Base-by-base conservation (phyloP, 2,888 invertebrate genomes). In the Drosophila leonis region DNA sequence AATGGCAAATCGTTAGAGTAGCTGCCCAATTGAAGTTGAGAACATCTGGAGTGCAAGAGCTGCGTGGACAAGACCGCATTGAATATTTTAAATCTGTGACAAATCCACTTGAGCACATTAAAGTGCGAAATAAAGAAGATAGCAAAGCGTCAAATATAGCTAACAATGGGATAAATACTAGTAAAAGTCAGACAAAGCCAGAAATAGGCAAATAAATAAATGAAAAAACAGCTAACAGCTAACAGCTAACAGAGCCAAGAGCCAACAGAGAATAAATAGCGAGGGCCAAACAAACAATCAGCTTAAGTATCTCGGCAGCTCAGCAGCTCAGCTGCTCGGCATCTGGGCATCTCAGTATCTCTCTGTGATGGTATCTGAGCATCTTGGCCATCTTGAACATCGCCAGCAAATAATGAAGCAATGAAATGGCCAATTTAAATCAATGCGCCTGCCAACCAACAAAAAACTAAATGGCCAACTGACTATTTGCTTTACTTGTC, bases 381-480 rank as follows among this genome's bases (percentile, higher is more conserved):
- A 59, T 72, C 35, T 63, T 20, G 31, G 35, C 42, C 57, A 33
- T 59, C 44, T 48, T 46, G 68, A 46, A 18, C 68, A 64, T 37
- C 13, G 52, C 63, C 10, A 54, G 48, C 70, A 74, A 84, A 82
- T 78, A 78, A 80, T 80, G 82, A 78, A 82, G 80, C 80, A 75
- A 80, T 84, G 82, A 80, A 80, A 80, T 82, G 82, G 75, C 82
- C 80, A 80, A 84, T 80, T 80, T 84, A 80, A 80, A 80, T 80
- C 80, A 80, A 80, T 80, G 70, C 75, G 69, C 54, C 60, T 44
- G 20, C 31, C 46, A 64, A 49, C 44, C 56, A 33, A 44, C 68
- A 62, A 78, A 48, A 52, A 82, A 68, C 52, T 49, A 42, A 75
- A 75, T 65, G 51, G 49, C 66, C 63, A 57, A 72, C 65, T 72